These are phyloP conservation scores for Bombus difficillimus DNA, from an alignment of 1,140 invertebrate genomes.

Conservation along the genomic window DNA sequence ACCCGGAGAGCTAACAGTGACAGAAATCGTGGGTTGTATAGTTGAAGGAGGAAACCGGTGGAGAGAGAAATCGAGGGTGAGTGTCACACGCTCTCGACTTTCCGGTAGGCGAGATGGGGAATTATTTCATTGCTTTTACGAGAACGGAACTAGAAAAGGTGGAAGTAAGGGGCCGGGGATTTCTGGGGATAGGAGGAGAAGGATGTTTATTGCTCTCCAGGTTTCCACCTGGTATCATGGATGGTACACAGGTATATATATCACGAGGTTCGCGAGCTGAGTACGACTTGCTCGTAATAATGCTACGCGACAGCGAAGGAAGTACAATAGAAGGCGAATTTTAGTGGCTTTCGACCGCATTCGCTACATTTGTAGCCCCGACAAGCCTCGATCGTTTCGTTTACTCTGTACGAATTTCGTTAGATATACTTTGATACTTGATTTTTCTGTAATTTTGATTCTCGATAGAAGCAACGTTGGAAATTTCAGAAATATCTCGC, in stretches of 20 bases:
- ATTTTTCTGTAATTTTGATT: not conserved
- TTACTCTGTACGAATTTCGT: not conserved
- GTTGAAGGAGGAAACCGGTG: not conserved
- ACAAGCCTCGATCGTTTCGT: not conserved
- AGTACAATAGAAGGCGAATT: constrained; percentile 30
- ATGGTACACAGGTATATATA: constrained; percentile 31
- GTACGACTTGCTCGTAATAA: constrained; percentile 32
- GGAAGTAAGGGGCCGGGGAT: constrained; percentile 2
- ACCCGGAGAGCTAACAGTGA: not conserved
- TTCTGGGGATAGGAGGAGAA: not conserved
- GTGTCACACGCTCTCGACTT: constrained; percentile 36
- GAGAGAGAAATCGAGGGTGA: constrained; percentile 14
- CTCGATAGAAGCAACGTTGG: no score
- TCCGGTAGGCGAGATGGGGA: constrained; percentile 30
- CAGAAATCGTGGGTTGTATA: not conserved
- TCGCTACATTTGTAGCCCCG: not conserved
- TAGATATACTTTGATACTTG: not conserved
- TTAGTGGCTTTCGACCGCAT: constrained; percentile 9
- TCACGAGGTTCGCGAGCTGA: constrained; percentile 13
- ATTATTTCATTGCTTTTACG: constrained; percentile 53
- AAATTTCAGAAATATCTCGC: not conserved
- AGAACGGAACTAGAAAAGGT: constrained; percentile 31
- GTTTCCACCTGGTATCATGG: constrained; percentile 24
- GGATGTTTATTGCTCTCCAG: constrained; percentile 47
- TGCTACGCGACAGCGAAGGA: not conserved